Evolutionary conservation across 2,797 vertebrate genomes (phyloP), one percentile per base, ranked within the genome.

Genomic region (Thaleichthys pacificus): DNA sequence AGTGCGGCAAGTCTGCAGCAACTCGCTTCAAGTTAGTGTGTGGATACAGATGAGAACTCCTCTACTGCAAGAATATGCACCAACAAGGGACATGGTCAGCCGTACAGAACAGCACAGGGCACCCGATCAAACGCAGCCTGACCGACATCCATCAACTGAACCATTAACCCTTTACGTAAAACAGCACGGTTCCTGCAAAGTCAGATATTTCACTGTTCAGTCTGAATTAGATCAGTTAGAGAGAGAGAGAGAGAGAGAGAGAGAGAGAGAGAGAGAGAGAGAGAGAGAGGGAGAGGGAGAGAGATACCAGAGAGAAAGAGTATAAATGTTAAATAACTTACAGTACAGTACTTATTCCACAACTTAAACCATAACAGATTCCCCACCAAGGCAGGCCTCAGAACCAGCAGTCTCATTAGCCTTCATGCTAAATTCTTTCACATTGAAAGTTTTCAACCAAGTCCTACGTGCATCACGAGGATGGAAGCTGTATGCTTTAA

Each of bases 71-170:
- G 79, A 79, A 82, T 73, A 71, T 21, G 75, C 71, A 74, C 77
- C 83, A 85, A 82, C 77, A 77, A 82, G 80, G 71, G 70, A 70
- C 58, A 8, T 76, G 76, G 84, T 83, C 77, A 73, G 74, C 64
- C 73, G 65, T 73, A 79, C 70, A 82, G 75, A 88, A 74, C 30
- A 79, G 77, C 69, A 57, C 70, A 64, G 58, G 68, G 75, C 49
- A 78, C 73, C 77, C 80, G 87, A 89, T 89, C 85, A 89, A 82
- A 86, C 77, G 49, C 69, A 4, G 66, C 1, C 30, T 49, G 73
- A 79, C 75, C 63, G 77, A 75, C 72, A 79, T 75, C 76, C 63
- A 57, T 81, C 73, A 61, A 70, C 80, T 56, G 71, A 84, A 83
- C 77, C 75, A 77, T 82, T 89, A 79, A 79, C 84, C 42, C 80